Evolutionary conservation across 2,797 vertebrate genomes (phyloP).

Genomic region (Tragopan temminckii): DNA sequence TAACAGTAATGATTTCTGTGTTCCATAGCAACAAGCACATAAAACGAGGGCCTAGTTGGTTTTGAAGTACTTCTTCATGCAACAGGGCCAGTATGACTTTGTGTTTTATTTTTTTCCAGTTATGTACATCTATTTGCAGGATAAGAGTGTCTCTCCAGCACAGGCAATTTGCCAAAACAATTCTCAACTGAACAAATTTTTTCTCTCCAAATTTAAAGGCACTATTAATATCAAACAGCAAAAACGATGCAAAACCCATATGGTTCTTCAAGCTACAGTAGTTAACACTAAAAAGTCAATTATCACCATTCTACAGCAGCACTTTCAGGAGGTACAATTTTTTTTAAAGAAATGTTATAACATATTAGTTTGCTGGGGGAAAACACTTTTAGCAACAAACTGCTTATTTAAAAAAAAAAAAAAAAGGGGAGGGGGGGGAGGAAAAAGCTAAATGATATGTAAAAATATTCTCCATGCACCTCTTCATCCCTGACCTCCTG

Average conservation of each 20-base stretch:
- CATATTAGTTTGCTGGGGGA: background rate
- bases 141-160: background rate
- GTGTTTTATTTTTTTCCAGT: background rate
- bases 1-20: background rate
- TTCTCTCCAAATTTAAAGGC: conserved; percentile 26
- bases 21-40: background rate
- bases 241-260: conserved; percentile 4
- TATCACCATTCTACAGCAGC: background rate
- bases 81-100: background rate
- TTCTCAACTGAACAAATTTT: conserved; percentile 30
- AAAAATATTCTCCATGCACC: background rate
- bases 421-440: background rate
- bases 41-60: background rate
- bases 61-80: background rate
- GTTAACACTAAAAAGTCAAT: conserved; percentile 13
- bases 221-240: conserved; percentile 28
- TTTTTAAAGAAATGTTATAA: background rate
- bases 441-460: background rate
- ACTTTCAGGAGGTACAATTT: background rate
- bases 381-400: background rate
- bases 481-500: background rate
- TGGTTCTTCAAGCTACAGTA: background rate
- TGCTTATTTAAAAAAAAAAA: background rate
- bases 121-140: conserved; percentile 13
- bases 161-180: background rate